These are phyloP conservation scores for Pipra filicauda DNA, from an alignment of 2,113 vertebrate species.

Conservation along the genomic window DNA sequence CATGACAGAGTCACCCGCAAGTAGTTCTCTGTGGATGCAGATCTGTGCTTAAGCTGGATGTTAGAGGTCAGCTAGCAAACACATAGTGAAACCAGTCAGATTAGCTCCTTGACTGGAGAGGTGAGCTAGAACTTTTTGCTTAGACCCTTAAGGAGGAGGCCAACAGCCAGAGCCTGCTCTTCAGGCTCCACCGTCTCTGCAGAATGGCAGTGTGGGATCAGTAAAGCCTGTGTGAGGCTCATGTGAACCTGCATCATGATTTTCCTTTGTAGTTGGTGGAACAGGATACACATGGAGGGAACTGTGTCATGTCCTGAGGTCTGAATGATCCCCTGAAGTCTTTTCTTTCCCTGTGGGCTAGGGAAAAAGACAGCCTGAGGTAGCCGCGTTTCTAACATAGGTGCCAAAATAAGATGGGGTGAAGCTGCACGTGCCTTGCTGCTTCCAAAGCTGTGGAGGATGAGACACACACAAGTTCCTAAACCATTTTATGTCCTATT, in stretches of 20 bases:
- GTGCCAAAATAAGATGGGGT: neutral
- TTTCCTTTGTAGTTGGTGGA: neutral
- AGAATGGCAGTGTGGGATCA: neutral
- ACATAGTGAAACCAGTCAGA: neutral
- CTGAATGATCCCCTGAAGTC: neutral
- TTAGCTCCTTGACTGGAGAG: neutral
- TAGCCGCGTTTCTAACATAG: neutral
- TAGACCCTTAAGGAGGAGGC: neutral
- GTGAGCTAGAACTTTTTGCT: neutral
- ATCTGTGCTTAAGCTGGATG: neutral
- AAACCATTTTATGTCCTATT: neutral
- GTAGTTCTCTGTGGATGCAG: neutral
- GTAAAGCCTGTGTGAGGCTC: neutral
- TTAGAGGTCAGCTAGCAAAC: neutral
- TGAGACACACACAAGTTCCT: neutral
- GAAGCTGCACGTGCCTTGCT: neutral
- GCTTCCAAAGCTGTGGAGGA: neutral
- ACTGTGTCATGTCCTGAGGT: neutral
- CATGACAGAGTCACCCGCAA: fast-evolving
- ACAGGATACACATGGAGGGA: neutral
- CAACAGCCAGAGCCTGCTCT: neutral
- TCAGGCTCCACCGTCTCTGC: neutral
- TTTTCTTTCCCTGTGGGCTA: neutral
- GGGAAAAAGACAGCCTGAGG: neutral
- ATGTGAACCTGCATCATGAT: neutral